These are phyloP conservation scores for Galendromus occidentalis DNA, from an alignment of 1,140 invertebrate species.

Conservation along the genomic window DNA sequence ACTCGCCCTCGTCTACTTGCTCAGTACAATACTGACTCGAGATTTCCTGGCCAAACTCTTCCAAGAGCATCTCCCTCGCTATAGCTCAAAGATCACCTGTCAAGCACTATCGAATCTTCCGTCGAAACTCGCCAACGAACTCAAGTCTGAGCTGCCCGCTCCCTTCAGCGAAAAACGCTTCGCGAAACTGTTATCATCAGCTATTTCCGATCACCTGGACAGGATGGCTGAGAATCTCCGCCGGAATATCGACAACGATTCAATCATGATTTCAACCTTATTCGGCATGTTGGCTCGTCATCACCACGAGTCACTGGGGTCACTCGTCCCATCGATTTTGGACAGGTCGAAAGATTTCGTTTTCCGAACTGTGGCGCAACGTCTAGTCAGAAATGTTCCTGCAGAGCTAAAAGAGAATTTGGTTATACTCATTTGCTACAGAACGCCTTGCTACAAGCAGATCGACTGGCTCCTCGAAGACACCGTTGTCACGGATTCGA, in stretches of 20 bases:
- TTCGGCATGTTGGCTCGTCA: not conserved
- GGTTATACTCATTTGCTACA: not conserved
- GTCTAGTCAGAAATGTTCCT: not conserved
- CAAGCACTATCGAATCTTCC: not conserved
- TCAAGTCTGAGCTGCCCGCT: not conserved
- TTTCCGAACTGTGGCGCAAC: not conserved
- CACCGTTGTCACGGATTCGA: not conserved
- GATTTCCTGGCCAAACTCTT: slow-evolving; percentile 4
- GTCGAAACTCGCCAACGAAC: not conserved
- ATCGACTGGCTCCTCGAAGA: slow-evolving; percentile 5
- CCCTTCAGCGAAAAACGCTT: not conserved
- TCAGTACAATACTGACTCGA: not conserved
- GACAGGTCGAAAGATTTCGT: not conserved
- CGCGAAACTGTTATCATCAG: not conserved
- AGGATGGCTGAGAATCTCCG: not conserved
- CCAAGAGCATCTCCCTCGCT: not conserved
- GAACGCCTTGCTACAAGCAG: not conserved
- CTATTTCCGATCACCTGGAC: not conserved
- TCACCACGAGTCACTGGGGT: not conserved
- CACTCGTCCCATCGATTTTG: not conserved
- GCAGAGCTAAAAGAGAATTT: not conserved
- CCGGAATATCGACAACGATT: not conserved
- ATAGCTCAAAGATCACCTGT: not conserved
- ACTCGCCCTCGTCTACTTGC: not conserved
- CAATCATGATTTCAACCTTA: not conserved